Evolutionary conservation across 2,888 invertebrate genomes (phyloP).

Genomic region (Branchipolynoe longqiensis): DNA sequence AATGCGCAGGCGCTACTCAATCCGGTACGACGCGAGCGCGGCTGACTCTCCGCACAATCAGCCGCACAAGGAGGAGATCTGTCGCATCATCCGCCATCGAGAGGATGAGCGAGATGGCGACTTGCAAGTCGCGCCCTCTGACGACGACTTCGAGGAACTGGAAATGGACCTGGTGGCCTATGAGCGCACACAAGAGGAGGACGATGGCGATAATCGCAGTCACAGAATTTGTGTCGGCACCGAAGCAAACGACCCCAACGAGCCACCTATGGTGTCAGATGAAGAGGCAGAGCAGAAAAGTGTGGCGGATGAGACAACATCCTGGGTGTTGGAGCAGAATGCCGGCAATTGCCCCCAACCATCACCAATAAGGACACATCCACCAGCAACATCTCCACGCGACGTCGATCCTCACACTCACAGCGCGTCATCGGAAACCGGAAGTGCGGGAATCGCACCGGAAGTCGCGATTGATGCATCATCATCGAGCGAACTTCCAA

Average conservation of each 20-base stretch:
- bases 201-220: background rate
- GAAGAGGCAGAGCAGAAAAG: slow-evolving; percentile 70
- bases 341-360: background rate
- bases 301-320: slow-evolving; percentile 70
- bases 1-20: slow-evolving; percentile 86
- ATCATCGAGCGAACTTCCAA: background rate
- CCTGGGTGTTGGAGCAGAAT: slow-evolving; percentile 39
- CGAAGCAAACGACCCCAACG: background rate
- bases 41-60: slow-evolving; percentile 72
- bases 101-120: background rate
- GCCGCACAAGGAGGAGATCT: slow-evolving; percentile 54
- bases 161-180: slow-evolving; percentile 54
- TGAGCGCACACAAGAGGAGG: background rate
- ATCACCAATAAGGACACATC: no score
- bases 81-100: slow-evolving; percentile 7
- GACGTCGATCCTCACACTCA: no score
- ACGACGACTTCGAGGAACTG: slow-evolving; percentile 4
- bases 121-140: slow-evolving; percentile 21
- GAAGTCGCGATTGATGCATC: no score
- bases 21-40: slow-evolving; percentile 68
- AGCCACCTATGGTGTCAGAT: no score
- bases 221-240: background rate
- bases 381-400: no score
- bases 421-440: no score
- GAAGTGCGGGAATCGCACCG: no score